Base-by-base conservation (phyloP, 2,888 invertebrate species). In the Heteromyza rotundicornis region DNA sequence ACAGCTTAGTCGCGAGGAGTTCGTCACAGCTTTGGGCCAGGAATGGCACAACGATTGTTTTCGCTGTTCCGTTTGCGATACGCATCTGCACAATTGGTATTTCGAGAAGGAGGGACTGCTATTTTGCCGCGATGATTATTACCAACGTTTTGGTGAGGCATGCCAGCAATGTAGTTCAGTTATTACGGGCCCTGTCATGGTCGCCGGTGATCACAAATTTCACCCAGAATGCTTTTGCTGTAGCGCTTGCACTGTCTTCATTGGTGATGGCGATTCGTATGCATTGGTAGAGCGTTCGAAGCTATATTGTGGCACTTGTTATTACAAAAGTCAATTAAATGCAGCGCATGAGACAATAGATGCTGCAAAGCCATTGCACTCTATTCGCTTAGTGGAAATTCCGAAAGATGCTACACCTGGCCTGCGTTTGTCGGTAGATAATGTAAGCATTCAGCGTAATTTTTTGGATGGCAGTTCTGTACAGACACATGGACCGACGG, bases 221-320 rank as follows among this genome's bases (percentile, higher is more conserved):
- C 96, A 97, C 85, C 95, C 96, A 50, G 96, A 96, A 86, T 96
- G 96, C 85, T 96, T 96, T 84, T 90, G 92, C 75, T 97, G 96
- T 81, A 86, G 86, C 53, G 88, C 89, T 27, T 96, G 96, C 83
- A 86, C 88, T 32, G 86, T 89, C 2, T 94, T 91, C 80, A 92
- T 96, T 72, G 96, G 95, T 64, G 95, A 96, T 84, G 94, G 94
- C 5, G 94, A 96, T 80, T 91, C 94, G 8, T 96, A 95, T 82
- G 95, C 95, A 1, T 86, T 96, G 56, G 90, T 96, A n/a, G 96
- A 96, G 79, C 85, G 96, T 62, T 92, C 94, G 2, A 91, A 91
- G 72, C 85, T 96, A 1, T 96, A 94, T 82, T 96, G 93, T 79
- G 92, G 91, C 1, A 84, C 84, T 55, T 95, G 95, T 80, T n/a